Base-by-base conservation (phyloP, 1,140 invertebrate species). In the Drosophila funebris region DNA sequence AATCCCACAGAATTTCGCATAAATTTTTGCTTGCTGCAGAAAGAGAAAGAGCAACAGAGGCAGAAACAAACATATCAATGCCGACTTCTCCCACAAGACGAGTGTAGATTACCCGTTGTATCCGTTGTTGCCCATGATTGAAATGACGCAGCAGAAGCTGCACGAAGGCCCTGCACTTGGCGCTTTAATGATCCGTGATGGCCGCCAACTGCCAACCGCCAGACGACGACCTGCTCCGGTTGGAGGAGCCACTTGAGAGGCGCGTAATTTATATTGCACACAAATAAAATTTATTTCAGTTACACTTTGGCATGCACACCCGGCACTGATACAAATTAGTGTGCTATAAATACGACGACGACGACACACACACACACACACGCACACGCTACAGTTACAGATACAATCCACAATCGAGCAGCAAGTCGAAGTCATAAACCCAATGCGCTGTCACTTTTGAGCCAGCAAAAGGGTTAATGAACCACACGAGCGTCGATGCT, bases 201-300 rank as follows among this genome's bases (percentile, higher is more conserved):
- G 66, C 64, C 20, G 66, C 20, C 44, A 56, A 46, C 56, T 27
- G 20, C 13, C 52, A 14, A 41, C n/a, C 22, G 13, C 11, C 39
- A 57, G 37, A 60, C 14, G 4, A 36, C 29, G 41, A 52, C 22
- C 27, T 58, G 22, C n/a, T 24, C 41, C 56, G 66, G 20, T 43
- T 78, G 57, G 13, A 41, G 56, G 18, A 5, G 24, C 46, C 27
- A 39, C 64, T 64, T 62, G 67, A 76, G 56, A 56, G 61, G 73
- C 82, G 74, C 54, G 67, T 75, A 82, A 87, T 85, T 81, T 81
- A 78, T 78, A 87, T 82, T 78, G 74, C 82, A 76, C 62, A 76
- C 78, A 78, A 82, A 87, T 87, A 67, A 82, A 75, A 82, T 87
- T 85, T 82, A 87, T 82, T 87, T 88, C 78, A 52, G 53, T 72